Percentiles rank a stretch among this genome's conserved stretches.
Evolutionary conservation across 2,797 vertebrate genomes (phyloP).

Genomic region (Microchirus variegatus): DNA sequence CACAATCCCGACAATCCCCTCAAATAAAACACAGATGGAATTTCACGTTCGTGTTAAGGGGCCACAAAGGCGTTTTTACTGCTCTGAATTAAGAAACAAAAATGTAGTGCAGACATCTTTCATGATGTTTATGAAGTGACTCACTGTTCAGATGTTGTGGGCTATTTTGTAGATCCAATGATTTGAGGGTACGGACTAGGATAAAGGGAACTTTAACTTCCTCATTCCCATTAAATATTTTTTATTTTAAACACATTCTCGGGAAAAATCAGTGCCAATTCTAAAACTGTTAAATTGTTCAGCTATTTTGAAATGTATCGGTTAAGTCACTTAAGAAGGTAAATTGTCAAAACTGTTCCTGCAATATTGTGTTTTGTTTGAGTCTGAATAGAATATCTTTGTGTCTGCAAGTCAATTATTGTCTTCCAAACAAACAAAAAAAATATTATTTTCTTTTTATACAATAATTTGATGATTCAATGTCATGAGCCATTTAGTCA

Average conservation of each 20-base stretch:
- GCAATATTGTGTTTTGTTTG: too few relatives aligned
- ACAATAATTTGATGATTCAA: too few relatives aligned
- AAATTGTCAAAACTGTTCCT: too few relatives aligned
- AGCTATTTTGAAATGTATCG: background rate
- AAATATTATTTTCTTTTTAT: too few relatives aligned
- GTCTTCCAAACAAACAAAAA: too few relatives aligned
- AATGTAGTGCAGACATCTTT: constrained; percentile 9
- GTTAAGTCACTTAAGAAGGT: too few relatives aligned
- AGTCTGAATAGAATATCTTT: too few relatives aligned
- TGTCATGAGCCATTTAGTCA: too few relatives aligned
- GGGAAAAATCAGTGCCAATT: background rate
- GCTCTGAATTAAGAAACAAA: constrained; percentile 27
- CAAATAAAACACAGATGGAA: constrained; percentile 63
- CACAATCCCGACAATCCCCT: constrained; percentile 16
- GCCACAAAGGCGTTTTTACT: constrained; percentile 31
- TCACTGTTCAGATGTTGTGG: constrained; percentile 23
- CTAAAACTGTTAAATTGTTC: background rate
- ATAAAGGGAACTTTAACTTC: constrained; percentile 28
- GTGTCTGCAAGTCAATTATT: too few relatives aligned
- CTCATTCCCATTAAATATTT: constrained; percentile 12
- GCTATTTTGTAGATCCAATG: constrained; percentile 24
- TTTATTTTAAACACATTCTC: background rate
- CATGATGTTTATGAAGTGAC: constrained; percentile 16
- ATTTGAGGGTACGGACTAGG: constrained; percentile 28
- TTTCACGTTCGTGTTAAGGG: constrained; percentile 34